Evolutionary conservation across 2,113 vertebrate species (phyloP).

Genomic region (Cyanoliseus patagonus): DNA sequence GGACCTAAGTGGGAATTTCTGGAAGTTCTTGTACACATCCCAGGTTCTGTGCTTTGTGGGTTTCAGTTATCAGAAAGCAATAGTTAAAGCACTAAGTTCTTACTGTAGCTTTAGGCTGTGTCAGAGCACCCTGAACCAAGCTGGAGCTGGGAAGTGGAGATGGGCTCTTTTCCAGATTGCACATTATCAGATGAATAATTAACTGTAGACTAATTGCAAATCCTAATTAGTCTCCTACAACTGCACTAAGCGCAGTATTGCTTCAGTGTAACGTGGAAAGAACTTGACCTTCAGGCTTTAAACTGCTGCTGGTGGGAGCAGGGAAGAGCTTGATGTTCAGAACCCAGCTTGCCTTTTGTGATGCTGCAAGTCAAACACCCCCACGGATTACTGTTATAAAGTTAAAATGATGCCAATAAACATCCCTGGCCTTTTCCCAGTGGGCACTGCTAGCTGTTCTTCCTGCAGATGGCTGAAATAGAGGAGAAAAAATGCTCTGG

Average conservation of each 20-base stretch:
- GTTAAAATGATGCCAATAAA: rapidly evolving
- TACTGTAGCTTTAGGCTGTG: not conserved
- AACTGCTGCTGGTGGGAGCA: not conserved
- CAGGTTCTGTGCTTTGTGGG: not conserved
- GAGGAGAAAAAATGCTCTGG: not conserved
- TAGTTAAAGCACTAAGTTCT: not conserved
- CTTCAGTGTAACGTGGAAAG: not conserved
- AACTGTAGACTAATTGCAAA: conserved; percentile 39
- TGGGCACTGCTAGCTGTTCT: not conserved
- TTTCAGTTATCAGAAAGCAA: not conserved
- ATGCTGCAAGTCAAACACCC: not conserved
- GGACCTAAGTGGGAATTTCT: not conserved
- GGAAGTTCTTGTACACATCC: not conserved
- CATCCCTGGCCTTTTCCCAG: rapidly evolving
- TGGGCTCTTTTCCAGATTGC: conserved; percentile 28
- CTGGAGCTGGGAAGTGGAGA: not conserved
- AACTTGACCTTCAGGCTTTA: conserved; percentile 32
- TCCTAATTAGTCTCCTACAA: conserved; percentile 23
- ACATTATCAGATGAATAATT: conserved; percentile 63
- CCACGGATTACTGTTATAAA: not conserved
- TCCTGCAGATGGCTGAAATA: not conserved
- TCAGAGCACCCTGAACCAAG: not conserved
- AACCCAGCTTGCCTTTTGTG: not conserved
- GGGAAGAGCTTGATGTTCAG: not conserved
- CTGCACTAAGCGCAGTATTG: not conserved